Evolutionary conservation across 2,797 vertebrate species (phyloP).

Genomic region (Gadopsis marmoratus): DNA sequence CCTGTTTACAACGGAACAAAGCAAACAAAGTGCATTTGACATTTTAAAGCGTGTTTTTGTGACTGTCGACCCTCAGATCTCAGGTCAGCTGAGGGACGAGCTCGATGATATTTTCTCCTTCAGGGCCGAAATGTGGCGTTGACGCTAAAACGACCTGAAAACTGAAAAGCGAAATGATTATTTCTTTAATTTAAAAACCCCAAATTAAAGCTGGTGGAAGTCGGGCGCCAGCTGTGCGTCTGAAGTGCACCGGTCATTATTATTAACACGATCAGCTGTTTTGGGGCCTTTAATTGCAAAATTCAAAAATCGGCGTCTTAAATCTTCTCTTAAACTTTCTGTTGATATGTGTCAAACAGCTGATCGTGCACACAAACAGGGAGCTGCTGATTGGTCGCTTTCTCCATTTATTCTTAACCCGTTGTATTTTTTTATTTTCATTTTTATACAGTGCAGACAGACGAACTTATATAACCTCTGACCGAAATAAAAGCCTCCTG

Average conservation of each 20-base stretch:
- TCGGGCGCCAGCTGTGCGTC: too few species aligned
- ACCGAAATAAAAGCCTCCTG: conserved; percentile 29
- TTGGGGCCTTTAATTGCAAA: conserved; percentile 14
- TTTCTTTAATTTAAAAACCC: too few species aligned
- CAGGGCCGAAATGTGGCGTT: too few species aligned
- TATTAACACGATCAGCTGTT: neutral
- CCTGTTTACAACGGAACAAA: neutral
- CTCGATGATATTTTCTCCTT: too few species aligned
- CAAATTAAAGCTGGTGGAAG: too few species aligned
- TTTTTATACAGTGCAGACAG: conserved; percentile 29
- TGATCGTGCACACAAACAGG: neutral
- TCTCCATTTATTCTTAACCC: too few species aligned
- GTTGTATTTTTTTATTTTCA: neutral
- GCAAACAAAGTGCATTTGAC: neutral
- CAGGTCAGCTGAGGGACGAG: conserved; percentile 8
- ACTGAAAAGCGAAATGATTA: too few species aligned
- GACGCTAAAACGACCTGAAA: too few species aligned
- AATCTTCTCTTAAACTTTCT: too few species aligned
- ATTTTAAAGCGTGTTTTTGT: neutral
- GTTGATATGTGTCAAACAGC: neutral
- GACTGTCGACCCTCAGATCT: conserved; percentile 18
- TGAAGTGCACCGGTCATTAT: too few species aligned
- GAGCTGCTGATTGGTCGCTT: neutral
- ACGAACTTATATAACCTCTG: conserved; percentile 14
- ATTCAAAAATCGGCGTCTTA: too few species aligned